Conservation (phyloP, 2,113 vertebrate species). For the Epinephelus cyanopodus region DNA sequence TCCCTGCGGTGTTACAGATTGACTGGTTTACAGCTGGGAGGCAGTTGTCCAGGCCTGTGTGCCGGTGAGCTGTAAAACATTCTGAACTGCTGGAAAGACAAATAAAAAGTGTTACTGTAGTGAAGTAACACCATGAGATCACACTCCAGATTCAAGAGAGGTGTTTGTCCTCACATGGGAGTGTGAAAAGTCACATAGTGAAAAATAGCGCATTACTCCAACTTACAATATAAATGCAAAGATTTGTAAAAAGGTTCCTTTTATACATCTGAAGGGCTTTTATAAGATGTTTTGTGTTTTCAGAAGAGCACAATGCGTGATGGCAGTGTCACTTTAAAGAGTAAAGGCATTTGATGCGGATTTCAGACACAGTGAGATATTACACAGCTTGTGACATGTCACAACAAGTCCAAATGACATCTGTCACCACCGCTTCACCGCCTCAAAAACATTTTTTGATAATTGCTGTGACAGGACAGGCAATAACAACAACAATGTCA, state of each 20-base stretch:
- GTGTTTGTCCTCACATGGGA: not conserved
- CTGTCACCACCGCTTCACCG: slow-evolving; percentile 4
- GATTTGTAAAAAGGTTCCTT: not conserved
- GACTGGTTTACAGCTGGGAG: slow-evolving; percentile 63
- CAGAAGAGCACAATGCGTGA: not conserved
- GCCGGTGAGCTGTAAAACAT: slow-evolving; percentile 40
- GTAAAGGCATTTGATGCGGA: not conserved
- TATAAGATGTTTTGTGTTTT: not conserved
- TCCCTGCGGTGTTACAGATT: slow-evolving; percentile 45
- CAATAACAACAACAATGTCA: not conserved
- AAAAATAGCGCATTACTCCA: not conserved
- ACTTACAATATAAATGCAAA: not conserved
- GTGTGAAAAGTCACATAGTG: slow-evolving; percentile 7
- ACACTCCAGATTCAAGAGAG: slow-evolving; percentile 21
- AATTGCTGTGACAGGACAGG: slow-evolving; percentile 8
- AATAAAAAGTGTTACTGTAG: slow-evolving; percentile 37
- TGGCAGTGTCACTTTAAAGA: not conserved
- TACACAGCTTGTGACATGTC: not conserved
- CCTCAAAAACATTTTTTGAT: not conserved
- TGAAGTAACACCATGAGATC: slow-evolving; percentile 5
- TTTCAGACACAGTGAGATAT: not conserved
- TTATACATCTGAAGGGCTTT: not conserved
- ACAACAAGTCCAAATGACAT: slow-evolving; percentile 14
- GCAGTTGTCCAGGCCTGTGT: slow-evolving; percentile 45
- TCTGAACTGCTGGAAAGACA: slow-evolving; percentile 33